Evolutionary conservation across 23 tunicate species (phyloP).

Genomic region (Botrylloides violaceus): DNA sequence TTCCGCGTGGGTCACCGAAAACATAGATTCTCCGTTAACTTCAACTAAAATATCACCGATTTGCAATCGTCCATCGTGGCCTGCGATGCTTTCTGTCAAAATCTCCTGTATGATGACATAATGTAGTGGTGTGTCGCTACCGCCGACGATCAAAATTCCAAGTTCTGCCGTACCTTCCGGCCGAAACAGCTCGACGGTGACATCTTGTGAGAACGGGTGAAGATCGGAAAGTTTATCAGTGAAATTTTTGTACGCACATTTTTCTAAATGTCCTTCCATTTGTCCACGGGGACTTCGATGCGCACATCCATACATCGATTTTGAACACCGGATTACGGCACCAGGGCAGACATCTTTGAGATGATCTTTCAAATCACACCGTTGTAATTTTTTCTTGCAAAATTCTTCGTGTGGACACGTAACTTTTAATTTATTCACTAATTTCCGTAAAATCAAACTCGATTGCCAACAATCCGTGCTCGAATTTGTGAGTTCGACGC

Average conservation of each 20-base stretch:
- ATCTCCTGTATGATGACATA: constrained; percentile 57
- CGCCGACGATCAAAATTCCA: constrained; percentile 78
- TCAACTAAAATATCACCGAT: constrained; percentile 69
- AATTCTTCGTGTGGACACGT: constrained; percentile 47
- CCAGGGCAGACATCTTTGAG: constrained; percentile 77
- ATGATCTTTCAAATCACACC: constrained; percentile 52
- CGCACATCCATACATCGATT: constrained; percentile 69
- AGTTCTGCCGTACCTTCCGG: constrained; percentile 63
- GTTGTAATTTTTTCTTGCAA: constrained; percentile 35
- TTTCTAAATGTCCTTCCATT: constrained; percentile 27
- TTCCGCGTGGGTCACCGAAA: constrained; percentile 68
- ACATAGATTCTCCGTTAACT: constrained; percentile 64
- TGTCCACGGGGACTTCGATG: constrained; percentile 40
- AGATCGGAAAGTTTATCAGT: constrained; percentile 36
- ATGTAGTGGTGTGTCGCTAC: constrained; percentile 76
- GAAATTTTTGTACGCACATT: constrained; percentile 39
- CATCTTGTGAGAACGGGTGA: constrained; percentile 54
- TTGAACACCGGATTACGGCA: constrained; percentile 43
- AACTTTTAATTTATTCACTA: constrained; percentile 56
- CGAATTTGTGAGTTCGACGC: constrained; percentile 39
- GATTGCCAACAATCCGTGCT: constrained; percentile 77
- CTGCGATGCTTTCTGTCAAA: constrained; percentile 27
- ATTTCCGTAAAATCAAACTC: constrained; percentile 58
- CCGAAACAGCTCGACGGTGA: constrained; percentile 55
- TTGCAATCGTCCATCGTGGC: constrained; percentile 58